These are phyloP conservation scores for Megaustenia siamemsis DNA, from an alignment of 2,888 invertebrate species.

Conservation along the genomic window DNA sequence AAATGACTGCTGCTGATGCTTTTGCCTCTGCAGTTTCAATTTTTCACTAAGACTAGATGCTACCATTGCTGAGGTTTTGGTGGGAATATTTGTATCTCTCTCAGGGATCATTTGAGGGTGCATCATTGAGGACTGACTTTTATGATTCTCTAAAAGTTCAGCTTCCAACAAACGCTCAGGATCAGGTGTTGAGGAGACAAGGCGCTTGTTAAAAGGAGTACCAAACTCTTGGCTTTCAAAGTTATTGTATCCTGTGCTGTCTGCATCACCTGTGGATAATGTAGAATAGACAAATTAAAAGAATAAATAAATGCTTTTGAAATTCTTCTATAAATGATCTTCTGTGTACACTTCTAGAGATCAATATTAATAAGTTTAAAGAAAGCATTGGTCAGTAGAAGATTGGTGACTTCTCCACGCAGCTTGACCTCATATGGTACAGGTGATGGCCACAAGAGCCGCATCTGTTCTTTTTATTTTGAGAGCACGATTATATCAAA, in stretches of 20 bases:
- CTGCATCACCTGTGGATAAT: neutral
- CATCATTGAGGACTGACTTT: neutral
- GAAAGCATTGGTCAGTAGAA: too few relatives aligned
- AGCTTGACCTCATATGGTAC: too few relatives aligned
- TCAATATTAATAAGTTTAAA: too few relatives aligned
- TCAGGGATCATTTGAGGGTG: conserved; percentile 49
- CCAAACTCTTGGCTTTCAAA: conserved; percentile 43
- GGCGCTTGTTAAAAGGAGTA: conserved; percentile 69
- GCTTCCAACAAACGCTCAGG: conserved; percentile 64
- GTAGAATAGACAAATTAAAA: neutral
- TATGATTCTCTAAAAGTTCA: conserved; percentile 17
- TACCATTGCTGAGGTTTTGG: neutral
- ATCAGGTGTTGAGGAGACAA: conserved; percentile 74
- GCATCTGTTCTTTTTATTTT: too few relatives aligned
- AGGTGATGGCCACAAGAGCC: too few relatives aligned
- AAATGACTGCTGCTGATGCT: conserved; percentile 24
- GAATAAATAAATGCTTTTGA: too few relatives aligned
- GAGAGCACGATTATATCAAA: too few relatives aligned
- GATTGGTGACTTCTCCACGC: too few relatives aligned
- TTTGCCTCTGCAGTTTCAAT: conserved; percentile 29
- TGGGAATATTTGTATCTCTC: conserved; percentile 15
- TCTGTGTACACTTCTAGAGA: too few relatives aligned
- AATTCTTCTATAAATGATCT: too few relatives aligned
- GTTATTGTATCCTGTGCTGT: neutral
- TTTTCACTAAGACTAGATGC: conserved; percentile 19